Evolutionary conservation across 2,113 vertebrate genomes (phyloP), one percentile per base, ranked within the genome.

Genomic region (Genyomyrus donnyi): DNA sequence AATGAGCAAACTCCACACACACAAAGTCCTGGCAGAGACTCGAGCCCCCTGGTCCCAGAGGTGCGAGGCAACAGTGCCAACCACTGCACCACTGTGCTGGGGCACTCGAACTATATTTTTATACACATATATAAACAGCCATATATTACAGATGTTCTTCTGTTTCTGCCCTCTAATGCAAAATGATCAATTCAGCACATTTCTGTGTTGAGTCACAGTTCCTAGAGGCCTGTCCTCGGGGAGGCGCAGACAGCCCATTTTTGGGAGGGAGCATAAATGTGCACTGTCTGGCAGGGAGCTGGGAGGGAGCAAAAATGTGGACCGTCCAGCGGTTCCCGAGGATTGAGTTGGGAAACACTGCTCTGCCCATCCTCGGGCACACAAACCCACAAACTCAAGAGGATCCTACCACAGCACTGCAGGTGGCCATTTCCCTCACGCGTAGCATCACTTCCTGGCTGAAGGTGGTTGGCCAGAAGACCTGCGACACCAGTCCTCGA

Each of bases 391-490:
- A 80, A 15, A 52, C 70, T 39, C 4, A 46, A n/a, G 45, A 1
- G 77, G 21, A 83, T 80, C 97, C 95, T 96, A 99, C 98, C 97
- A 99, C 95, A 0, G 98, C 97, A 24, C 97, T 99, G 94, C 98
- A 99, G n/a, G 97, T 96, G 0, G 98, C 98, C 98, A 99, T 99
- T 94, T 99, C 98, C 91, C 97, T 99, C 92, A 99, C 98, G 15
- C 98, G 96, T 27, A 99, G 93, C 98, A 99, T 98, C 90, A 99
- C 98, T 93, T 99, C 98, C 93, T 99, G 98, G 92, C 98, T 99
- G 93, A 99, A 99, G 0, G 98, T 99, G 45, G 97, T 98, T n/a
- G 98, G 98, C 98, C 98, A 99, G 93, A 99, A 99, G 89, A 99
- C 98, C 93, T 99, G 98, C 0, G 98, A 99, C 90, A 99, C 97